Conservation (phyloP, 2,888 invertebrate genomes). For the Trichopoda pennipes region DNA sequence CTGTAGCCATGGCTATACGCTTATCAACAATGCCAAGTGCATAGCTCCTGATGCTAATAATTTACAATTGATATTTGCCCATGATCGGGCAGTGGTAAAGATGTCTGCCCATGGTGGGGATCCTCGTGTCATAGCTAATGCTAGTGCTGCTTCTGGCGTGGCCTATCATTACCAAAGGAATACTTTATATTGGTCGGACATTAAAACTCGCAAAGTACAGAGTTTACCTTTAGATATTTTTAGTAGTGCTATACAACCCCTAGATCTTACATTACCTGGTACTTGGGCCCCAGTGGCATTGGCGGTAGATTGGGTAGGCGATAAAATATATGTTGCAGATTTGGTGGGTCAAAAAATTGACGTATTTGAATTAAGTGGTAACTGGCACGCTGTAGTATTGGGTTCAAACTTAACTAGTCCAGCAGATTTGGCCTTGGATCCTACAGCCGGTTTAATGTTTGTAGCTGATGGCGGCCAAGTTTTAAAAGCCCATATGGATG, state of each 20-base stretch:
- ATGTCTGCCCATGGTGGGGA: conserved; percentile 87
- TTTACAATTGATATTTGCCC: conserved; percentile 86
- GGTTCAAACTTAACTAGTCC: conserved; percentile 95
- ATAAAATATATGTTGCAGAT: conserved; percentile 97
- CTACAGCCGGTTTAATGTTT: conserved; percentile 93
- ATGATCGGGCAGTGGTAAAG: conserved; percentile 86
- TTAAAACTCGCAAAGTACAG: conserved; percentile 90
- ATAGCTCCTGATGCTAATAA: conserved; percentile 83
- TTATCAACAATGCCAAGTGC: conserved; percentile 85
- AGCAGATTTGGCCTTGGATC: conserved; percentile 95
- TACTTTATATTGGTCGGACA: conserved; percentile 93
- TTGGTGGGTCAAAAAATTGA: conserved; percentile 96
- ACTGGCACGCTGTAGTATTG: conserved; percentile 94
- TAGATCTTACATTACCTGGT: conserved; percentile 88
- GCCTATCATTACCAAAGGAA: conserved; percentile 91
- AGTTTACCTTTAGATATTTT: conserved; percentile 81
- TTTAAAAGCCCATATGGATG: conserved; percentile 96
- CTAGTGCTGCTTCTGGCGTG: conserved; percentile 91
- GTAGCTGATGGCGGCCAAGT: conserved; percentile 92
- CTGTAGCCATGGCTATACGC: conserved; percentile 89
- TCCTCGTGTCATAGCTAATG: conserved; percentile 86
- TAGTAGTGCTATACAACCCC: conserved; percentile 80
- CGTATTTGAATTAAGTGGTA: conserved; percentile 93
- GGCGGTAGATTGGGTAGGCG: conserved; percentile 98
- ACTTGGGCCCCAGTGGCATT: conserved; percentile 95